phyloP scores from a whole-genome alignment of 2,113 vertebrate species.

The Muntiacus muntjak region DNA sequence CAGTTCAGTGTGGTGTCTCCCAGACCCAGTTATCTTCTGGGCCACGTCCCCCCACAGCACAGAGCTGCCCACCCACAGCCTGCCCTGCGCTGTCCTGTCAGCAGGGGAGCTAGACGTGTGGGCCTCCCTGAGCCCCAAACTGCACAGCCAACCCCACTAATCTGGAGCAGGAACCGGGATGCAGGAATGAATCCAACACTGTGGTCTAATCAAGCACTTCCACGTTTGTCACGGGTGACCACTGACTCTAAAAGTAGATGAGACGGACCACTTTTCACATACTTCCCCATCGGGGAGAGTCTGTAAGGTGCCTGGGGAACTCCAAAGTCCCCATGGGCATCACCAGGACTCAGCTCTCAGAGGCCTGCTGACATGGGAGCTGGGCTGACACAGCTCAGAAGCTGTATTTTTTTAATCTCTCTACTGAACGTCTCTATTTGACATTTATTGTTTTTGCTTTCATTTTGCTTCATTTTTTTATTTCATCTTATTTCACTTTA shows the following conservation, averaged over 20 bases:
- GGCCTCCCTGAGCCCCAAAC: neutral
- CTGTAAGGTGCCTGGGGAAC: neutral
- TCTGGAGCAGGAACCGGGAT: neutral
- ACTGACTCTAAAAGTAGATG: neutral
- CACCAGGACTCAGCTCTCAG: too few species aligned
- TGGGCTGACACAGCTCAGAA: neutral
- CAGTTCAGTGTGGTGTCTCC: neutral
- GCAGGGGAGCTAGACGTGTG: neutral
- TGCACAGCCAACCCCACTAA: neutral
- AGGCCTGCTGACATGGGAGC: accelerated
- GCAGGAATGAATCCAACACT: neutral
- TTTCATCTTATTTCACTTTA: neutral
- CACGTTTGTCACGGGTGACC: neutral
- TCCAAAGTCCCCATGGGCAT: neutral
- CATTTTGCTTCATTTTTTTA: neutral
- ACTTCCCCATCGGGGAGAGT: neutral
- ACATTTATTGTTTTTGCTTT: neutral
- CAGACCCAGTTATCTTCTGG: accelerated
- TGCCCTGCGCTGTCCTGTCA: neutral
- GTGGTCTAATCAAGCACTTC: neutral
- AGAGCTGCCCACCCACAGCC: neutral
- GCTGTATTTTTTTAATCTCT: neutral
- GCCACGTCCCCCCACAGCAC: neutral
- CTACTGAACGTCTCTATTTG: neutral
- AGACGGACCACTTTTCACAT: too few species aligned